Conservation (phyloP, 2,888 invertebrate species). For the Anodontia alba region DNA sequence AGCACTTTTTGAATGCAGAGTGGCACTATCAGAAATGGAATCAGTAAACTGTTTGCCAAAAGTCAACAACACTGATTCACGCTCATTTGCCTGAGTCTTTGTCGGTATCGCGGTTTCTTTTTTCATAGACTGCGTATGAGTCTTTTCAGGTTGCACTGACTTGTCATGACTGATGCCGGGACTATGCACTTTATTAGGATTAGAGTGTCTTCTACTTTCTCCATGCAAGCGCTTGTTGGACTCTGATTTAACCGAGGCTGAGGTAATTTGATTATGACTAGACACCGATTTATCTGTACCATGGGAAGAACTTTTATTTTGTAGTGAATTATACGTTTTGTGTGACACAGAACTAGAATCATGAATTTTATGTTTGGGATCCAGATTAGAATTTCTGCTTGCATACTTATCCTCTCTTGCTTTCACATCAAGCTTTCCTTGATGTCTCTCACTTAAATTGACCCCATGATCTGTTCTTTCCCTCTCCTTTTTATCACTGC, state of each 20-base stretch:
- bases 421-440: neutral
- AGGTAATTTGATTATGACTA: slow-evolving; percentile 11
- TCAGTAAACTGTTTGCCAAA: slow-evolving; percentile 39
- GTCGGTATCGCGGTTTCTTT: slow-evolving; percentile 22
- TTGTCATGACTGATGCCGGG: neutral
- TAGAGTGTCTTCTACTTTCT: neutral
- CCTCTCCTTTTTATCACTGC: neutral
- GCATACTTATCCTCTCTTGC: neutral
- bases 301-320: neutral
- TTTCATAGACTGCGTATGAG: slow-evolving; percentile 4
- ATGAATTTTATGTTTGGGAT: neutral
- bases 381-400: neutral
- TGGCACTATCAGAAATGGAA: neutral
- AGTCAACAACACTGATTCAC: slow-evolving; percentile 45
- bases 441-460: neutral
- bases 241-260: neutral
- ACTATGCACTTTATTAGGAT: neutral
- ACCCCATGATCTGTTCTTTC: neutral
- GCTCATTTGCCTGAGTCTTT: slow-evolving; percentile 25
- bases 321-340: neutral
- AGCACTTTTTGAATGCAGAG: slow-evolving; percentile 30
- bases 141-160: neutral
- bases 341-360: neutral
- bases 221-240: neutral
- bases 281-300: neutral